phyloP scores from a whole-genome alignment of 2,797 vertebrate species.

The Bufotes viridis region DNA sequence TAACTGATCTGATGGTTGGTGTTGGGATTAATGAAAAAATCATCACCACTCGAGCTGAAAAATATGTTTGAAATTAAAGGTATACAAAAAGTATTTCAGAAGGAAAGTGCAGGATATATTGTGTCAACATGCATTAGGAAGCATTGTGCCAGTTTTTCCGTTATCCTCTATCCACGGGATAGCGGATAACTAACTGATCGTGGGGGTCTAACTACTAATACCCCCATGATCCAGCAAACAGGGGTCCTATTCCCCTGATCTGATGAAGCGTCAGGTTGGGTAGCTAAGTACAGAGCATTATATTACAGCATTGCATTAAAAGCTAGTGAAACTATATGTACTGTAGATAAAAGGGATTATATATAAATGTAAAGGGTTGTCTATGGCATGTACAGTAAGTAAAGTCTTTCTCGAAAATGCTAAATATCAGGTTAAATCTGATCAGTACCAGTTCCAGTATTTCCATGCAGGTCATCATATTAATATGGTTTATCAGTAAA shows the following conservation, averaged over 20 bases:
- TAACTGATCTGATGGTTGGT: constrained; percentile 89
- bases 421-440: neutral
- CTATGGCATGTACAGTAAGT: neutral
- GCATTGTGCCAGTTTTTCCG: too few species aligned
- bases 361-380: neutral
- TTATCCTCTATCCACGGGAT: too few species aligned
- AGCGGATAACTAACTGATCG: too few species aligned
- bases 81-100: neutral
- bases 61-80: neutral
- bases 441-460: neutral
- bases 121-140: too few species aligned
- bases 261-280: too few species aligned
- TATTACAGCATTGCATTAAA: too few species aligned
- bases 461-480: neutral
- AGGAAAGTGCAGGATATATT: neutral
- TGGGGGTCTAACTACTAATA: too few species aligned
- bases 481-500: neutral
- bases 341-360: too few species aligned
- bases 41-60: constrained; percentile 84
- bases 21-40: constrained; percentile 91
- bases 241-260: too few species aligned
- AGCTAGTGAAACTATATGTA: too few species aligned
- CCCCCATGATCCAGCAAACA: too few species aligned
- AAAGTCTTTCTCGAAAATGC: neutral
- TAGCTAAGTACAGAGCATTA: too few species aligned